These are phyloP conservation scores for Smittia aterrima DNA, from an alignment of 2,888 invertebrate genomes.

Conservation along the genomic window DNA sequence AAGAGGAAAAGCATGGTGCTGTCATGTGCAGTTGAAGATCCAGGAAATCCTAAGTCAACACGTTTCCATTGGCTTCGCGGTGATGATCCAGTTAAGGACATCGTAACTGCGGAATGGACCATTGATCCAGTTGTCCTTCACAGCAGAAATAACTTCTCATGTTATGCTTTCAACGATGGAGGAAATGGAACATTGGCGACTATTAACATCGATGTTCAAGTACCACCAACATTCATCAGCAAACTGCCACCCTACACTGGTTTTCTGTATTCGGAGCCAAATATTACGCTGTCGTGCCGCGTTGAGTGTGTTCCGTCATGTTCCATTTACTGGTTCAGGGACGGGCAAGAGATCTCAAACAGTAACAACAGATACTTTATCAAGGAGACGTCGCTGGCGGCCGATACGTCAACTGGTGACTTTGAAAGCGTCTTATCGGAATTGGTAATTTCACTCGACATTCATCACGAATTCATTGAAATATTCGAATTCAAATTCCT, in stretches of 20 bases:
- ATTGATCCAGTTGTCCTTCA: constrained; percentile 81
- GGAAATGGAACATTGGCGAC: constrained; percentile 72
- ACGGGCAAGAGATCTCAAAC: constrained; percentile 68
- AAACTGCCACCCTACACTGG: constrained; percentile 80
- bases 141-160: constrained; percentile 86
- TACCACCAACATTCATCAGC: constrained; percentile 84
- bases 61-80: constrained; percentile 80
- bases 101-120: constrained; percentile 72
- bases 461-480: constrained; percentile 11
- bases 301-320: constrained; percentile 88
- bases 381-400: constrained; percentile 64
- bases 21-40: constrained; percentile 77
- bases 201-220: constrained; percentile 70
- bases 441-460: constrained; percentile 59
- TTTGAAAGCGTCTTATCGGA: constrained; percentile 88
- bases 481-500: constrained; percentile 19
- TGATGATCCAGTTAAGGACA: constrained; percentile 66
- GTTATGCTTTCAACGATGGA: constrained; percentile 80
- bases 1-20: constrained; percentile 82
- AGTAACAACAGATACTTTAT: constrained; percentile 66
- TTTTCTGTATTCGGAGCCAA: constrained; percentile 69
- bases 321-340: constrained; percentile 80
- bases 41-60: constrained; percentile 74
- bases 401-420: constrained; percentile 77
- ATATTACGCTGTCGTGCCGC: constrained; percentile 78